Conservation (phyloP, 2,888 invertebrate genomes). For the Agrotis clavis region DNA sequence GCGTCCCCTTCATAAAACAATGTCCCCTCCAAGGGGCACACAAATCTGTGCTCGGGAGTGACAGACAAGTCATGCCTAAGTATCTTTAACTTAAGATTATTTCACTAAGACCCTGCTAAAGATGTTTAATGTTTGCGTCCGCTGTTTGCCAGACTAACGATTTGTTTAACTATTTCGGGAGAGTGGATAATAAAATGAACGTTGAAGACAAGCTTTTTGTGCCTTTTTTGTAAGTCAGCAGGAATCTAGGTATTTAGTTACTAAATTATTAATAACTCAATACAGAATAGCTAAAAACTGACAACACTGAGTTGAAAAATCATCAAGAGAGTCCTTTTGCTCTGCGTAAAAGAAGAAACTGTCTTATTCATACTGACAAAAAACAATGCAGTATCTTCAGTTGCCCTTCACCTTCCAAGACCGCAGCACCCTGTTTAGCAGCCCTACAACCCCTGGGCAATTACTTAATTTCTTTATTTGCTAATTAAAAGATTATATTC, state of each 20-base stretch:
- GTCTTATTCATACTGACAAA: no score
- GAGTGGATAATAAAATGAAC: constrained; percentile 41
- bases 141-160: constrained; percentile 54
- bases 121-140: constrained; percentile 58
- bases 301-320: no score
- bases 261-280: no score
- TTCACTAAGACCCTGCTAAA: constrained; percentile 60
- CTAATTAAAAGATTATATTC: no score
- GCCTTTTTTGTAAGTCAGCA: neutral
- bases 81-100: constrained; percentile 67
- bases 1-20: constrained; percentile 58
- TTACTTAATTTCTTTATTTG: no score
- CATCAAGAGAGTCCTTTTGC: no score
- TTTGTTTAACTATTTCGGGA: constrained; percentile 58
- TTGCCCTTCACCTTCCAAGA: no score
- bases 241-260: neutral
- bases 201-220: neutral
- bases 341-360: no score
- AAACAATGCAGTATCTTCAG: no score
- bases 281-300: no score
- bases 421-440: no score
- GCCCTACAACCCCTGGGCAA: no score
- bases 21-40: constrained; percentile 58
- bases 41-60: constrained; percentile 57
- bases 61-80: constrained; percentile 54